These are phyloP conservation scores for Oncorhynchus clarkii DNA, from an alignment of 2,113 vertebrate genomes.

Conservation along the genomic window DNA sequence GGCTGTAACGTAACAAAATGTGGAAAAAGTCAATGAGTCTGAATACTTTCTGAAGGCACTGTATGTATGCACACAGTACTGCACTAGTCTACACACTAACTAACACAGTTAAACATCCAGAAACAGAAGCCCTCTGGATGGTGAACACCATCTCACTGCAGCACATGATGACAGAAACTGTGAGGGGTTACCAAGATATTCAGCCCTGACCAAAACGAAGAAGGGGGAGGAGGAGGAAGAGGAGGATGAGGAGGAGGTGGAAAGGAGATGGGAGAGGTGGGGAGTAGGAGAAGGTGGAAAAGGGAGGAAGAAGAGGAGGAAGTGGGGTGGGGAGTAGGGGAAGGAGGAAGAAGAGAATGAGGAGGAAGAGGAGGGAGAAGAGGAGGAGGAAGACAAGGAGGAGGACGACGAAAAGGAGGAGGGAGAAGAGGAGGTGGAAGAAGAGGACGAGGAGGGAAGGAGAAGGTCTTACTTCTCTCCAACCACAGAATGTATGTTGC, in stretches of 20 bases:
- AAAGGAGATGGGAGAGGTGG: neutral
- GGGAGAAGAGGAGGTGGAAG: neutral
- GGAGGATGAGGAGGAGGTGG: too few species aligned
- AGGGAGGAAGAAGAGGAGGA: neutral
- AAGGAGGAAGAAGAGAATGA: neutral
- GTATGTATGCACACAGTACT: neutral
- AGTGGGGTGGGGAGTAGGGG: neutral
- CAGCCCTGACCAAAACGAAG: neutral
- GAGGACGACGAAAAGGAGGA: neutral
- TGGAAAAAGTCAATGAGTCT: too few species aligned
- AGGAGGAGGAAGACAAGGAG: neutral
- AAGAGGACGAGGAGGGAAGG: neutral
- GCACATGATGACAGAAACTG: neutral
- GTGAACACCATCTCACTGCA: neutral
- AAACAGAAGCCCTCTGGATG: too few species aligned
- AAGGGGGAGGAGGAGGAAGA: neutral
- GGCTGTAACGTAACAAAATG: too few species aligned
- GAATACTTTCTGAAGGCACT: too few species aligned
- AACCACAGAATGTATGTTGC: constrained; percentile 87
- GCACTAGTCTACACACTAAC: neutral
- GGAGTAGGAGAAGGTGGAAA: neutral
- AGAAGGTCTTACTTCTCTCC: constrained; percentile 89
- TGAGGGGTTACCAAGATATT: neutral
- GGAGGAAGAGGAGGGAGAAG: neutral
- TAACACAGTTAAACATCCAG: neutral